Conservation (phyloP, 2,113 vertebrate genomes). For the Hyla sarda region DNA sequence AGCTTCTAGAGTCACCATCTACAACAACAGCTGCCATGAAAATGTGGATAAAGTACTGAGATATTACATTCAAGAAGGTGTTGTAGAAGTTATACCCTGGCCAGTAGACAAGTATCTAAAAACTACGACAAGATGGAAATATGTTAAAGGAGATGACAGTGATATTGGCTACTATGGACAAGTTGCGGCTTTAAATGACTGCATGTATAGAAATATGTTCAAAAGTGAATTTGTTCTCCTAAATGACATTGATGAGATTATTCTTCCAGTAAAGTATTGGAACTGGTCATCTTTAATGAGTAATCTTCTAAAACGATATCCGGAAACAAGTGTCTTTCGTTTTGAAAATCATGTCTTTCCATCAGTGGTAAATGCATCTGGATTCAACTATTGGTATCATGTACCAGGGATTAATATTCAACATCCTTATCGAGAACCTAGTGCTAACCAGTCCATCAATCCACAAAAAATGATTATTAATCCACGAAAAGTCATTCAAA, state of each 20-base stretch:
- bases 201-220: constrained; percentile 74
- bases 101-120: too few relatives aligned
- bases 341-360: constrained; percentile 42
- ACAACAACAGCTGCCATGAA: too few relatives aligned
- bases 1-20: too few relatives aligned
- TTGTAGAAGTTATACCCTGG: too few relatives aligned
- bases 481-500: background rate
- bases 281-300: constrained; percentile 27
- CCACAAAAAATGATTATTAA: constrained; percentile 9
- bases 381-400: background rate
- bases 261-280: constrained; percentile 21
- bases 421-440: background rate
- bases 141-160: too few relatives aligned
- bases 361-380: background rate
- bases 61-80: too few relatives aligned
- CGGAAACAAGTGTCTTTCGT: constrained; percentile 2
- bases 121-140: too few relatives aligned
- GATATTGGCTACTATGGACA: constrained; percentile 74
- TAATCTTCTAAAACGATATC: background rate
- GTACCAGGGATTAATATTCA: constrained; percentile 26
- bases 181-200: constrained; percentile 70
- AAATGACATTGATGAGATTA: constrained; percentile 52
- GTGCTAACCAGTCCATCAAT: background rate
- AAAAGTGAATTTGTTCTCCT: constrained; percentile 65
- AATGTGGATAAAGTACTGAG: too few relatives aligned